phyloP scores from a whole-genome alignment of 2,797 vertebrate species.

The Leptatherina wallacei region DNA sequence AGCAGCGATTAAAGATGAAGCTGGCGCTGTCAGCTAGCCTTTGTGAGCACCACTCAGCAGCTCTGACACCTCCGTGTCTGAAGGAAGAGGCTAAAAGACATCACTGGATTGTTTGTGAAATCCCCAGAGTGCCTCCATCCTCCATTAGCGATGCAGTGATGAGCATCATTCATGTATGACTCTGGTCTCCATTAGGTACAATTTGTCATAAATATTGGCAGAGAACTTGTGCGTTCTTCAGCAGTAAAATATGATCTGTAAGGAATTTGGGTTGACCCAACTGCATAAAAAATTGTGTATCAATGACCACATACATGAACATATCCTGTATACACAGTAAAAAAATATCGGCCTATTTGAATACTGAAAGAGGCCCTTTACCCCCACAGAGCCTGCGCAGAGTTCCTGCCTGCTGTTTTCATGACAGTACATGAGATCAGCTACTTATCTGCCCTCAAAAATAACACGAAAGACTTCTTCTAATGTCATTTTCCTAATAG shows the following conservation, averaged over 20 bases:
- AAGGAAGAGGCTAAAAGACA: conserved; percentile 45
- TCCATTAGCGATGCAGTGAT: conserved; percentile 40
- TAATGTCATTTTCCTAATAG: background rate
- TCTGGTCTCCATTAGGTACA: conserved; percentile 23
- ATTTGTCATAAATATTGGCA: conserved; percentile 8
- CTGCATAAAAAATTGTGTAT: background rate
- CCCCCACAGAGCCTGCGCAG: conserved; percentile 11
- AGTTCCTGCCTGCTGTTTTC: conserved; percentile 21
- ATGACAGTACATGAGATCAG: conserved; percentile 36
- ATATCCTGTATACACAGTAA: background rate
- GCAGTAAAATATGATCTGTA: background rate
- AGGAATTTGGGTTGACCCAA: background rate
- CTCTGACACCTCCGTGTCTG: conserved; percentile 53
- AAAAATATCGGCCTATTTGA: conserved; percentile 35
- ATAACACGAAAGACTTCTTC: background rate
- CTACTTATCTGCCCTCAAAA: background rate
- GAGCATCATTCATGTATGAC: background rate
- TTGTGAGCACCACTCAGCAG: conserved; percentile 36
- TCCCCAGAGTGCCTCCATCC: conserved; percentile 16
- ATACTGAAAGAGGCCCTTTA: conserved; percentile 31
- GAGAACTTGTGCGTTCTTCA: background rate
- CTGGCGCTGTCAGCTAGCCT: conserved; percentile 25
- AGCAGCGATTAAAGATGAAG: conserved; percentile 43
- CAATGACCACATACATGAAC: background rate
- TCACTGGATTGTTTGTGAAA: conserved; percentile 24